These are phyloP conservation scores for Heteromormyrus szaboi DNA, from an alignment of 2,797 vertebrate species.

Conservation along the genomic window DNA sequence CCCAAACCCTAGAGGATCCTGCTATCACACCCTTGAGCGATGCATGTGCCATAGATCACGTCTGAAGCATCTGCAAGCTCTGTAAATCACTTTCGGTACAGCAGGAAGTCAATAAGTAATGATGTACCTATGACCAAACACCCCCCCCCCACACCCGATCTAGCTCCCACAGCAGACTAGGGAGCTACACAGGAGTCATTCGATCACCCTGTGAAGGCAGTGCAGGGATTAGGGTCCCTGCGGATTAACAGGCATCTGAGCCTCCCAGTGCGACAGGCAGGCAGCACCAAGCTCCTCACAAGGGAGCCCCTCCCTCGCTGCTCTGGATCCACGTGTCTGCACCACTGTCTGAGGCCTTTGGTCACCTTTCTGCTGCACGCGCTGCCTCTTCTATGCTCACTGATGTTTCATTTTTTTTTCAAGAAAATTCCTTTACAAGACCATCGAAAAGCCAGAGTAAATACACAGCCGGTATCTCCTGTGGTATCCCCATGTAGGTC, in stretches of 20 bases:
- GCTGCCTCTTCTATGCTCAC: background rate
- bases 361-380: background rate
- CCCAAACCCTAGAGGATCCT: background rate
- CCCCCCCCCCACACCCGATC: background rate
- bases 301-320: background rate
- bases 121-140: background rate
- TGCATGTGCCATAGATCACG: background rate
- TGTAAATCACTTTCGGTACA: background rate
- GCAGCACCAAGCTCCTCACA: background rate
- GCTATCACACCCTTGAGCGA: background rate
- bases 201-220: background rate
- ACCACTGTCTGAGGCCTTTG: background rate
- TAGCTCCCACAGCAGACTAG: background rate
- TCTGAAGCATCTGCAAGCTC: background rate
- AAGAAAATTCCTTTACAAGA: background rate
- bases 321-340: background rate
- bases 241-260: conserved; percentile 2
- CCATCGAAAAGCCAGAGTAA: background rate
- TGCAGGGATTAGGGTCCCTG: background rate
- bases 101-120: background rate
- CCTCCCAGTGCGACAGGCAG: background rate
- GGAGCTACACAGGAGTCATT: background rate
- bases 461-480: background rate
- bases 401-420: background rate
- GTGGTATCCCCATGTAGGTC: background rate